Evolutionary conservation across 2,888 invertebrate species (phyloP), one percentile per base, ranked within the genome.

Genomic region (Brachylomia viminalis): DNA sequence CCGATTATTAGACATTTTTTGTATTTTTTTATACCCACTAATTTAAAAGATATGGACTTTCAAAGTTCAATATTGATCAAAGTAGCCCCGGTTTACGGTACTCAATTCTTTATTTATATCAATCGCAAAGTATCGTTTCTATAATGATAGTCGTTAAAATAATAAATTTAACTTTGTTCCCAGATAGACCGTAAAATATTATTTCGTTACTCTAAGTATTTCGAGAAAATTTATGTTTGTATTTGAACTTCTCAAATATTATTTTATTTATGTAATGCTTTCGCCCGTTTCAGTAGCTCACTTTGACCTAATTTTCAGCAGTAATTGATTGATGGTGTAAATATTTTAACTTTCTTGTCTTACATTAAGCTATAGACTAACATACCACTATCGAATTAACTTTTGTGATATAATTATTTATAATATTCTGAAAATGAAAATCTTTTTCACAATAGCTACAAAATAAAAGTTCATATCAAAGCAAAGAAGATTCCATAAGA

Each of bases 341-440:
- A 82, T 80, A 67, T 75, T 79, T 80, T 49, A 67, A 80, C 52
- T 58, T 45, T 79, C 42, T 49, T 74, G 81, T 58, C 27, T n/a
- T 23, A 47, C 15, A 49, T 56, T 52, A 23, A 65, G 23, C n/a
- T 79, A 33, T 23, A 77, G 56, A 52, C 75, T 59, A 47, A 47
- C 38, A 23, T 33, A 80, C 47, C 15, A 66, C 54, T 30, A 23
- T 15, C 2, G 13, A 20, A 23, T 23, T 47, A 45, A 13, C 11
- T 23, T 23, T 30, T 13, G 4, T 5, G 54, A n/a, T 54, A 17
- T 23, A n/a, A n/a, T n/a, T n/a, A 8, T 47, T 30, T 47, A 23
- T 15, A 5, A 17, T 49, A 17, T 15, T 23, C 5, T 23, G 30
- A 33, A 30, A 30, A 17, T 49, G 2, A 15, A 30, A 65, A 47